Base-by-base conservation (phyloP, 2,888 invertebrate species). In the Diaperis boleti region DNA sequence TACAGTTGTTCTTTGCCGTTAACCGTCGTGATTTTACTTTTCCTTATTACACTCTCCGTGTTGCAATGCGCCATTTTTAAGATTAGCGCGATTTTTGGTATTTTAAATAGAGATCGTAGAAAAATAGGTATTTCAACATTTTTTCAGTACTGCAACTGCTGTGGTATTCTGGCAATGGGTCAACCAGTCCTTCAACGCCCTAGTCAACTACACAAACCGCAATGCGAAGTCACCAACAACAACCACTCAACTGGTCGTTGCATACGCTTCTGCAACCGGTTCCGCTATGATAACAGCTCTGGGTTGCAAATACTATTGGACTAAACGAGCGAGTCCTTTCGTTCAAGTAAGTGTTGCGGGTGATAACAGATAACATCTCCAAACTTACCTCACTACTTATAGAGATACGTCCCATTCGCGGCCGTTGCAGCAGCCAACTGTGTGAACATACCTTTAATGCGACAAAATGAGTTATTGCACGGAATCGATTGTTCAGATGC, bases 81-180 rank as follows among this genome's bases (percentile, higher is more conserved):
- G n/a, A n/a, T n/a, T n/a, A n/a, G n/a, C n/a, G n/a, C n/a, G n/a
- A n/a, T n/a, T n/a, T n/a, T n/a, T n/a, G n/a, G n/a, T n/a, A n/a
- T n/a, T n/a, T n/a, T n/a, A n/a, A n/a, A n/a, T n/a, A 8, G 6
- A 1, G 1, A 26, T 1, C 2, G 6, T 6, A 3, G 7, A 35
- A 11, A 35, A 10, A 6, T 2, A 15, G 14, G 2, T 15, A 15
- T 13, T 15, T 15, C 20, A 42, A 3, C 10, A 6, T 3, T 17
- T 42, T 78, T 79, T 11, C 80, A 93, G 93, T 78, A 92, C 94
- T 5, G 88, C 89, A 17, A 88, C 92, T 18, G 93, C 92, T 1
- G 92, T 96, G 3, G 89, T 96, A 1, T 95, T 96, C 81, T 96
- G 95, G 95, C 95, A 96, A 80, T 96, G 95, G 91, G 89, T 95